Conservation (phyloP, 2,797 vertebrate species). For the Streptopelia turtur region DNA sequence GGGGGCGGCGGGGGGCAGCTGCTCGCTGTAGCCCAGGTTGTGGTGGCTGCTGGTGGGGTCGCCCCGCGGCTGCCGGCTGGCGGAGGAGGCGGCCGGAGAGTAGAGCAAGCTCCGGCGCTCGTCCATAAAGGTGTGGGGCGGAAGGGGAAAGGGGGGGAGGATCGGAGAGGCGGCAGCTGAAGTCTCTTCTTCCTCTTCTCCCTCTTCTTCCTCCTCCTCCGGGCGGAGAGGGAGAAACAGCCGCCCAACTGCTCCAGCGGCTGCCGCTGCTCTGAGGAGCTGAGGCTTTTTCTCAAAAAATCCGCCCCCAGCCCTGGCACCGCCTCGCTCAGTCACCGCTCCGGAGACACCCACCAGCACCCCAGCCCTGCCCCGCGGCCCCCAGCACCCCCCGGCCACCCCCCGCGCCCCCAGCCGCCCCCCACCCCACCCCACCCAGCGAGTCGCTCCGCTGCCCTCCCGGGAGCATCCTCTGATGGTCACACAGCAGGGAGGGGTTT, state of each 20-base stretch:
- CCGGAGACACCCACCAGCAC: constrained; percentile 36
- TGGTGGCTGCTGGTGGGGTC: constrained; percentile 71
- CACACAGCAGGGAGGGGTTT: not conserved
- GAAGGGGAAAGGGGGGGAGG: constrained; percentile 55
- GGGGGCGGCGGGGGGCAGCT: constrained; percentile 53
- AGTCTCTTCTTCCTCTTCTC: constrained; percentile 56
- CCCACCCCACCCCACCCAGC: not conserved
- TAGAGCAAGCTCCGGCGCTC: constrained; percentile 84
- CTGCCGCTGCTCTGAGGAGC: constrained; percentile 51
- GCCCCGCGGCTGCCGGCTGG: constrained; percentile 54
- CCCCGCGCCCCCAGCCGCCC: not conserved
- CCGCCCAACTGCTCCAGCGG: constrained; percentile 68
- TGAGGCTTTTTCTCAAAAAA: constrained; percentile 59
- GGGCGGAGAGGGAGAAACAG: constrained; percentile 48
- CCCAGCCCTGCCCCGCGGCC: not conserved
- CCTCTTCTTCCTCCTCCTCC: constrained; percentile 61
- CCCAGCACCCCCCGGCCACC: not conserved
- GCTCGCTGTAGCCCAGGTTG: constrained; percentile 81
- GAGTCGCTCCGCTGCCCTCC: not conserved
- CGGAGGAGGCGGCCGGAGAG: constrained; percentile 83
- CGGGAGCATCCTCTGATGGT: not conserved
- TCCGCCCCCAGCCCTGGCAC: constrained; percentile 60
- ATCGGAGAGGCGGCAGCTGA: not conserved
- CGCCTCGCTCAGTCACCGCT: constrained; percentile 44
- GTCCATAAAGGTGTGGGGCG: constrained; percentile 85